Base-by-base conservation (phyloP, 1,140 invertebrate genomes). In the Mercenaria mercenaria region DNA sequence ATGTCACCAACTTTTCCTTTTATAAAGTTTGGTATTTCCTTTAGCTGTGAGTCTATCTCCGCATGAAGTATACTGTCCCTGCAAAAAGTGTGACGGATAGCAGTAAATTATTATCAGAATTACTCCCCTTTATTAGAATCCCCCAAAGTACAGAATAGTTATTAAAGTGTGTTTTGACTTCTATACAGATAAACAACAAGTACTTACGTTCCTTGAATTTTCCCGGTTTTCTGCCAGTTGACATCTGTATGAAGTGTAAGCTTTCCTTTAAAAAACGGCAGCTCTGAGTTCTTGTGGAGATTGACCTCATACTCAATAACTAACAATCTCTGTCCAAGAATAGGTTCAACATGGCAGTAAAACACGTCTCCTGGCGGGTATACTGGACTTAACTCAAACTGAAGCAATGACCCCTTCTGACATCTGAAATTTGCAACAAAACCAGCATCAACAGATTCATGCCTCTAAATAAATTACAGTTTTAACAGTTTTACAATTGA, bases 381-480 rank as follows among this genome's bases (percentile, higher is more conserved):
- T 1, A 82, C 32, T 6, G 88, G 88, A 11, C 15, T 52, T 34
- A 89, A 37, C 15, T 76, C 50, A 52, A 83, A 83, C 67, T 89
- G 41, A 11, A 89, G 64, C n/a, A 89, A 37, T 6, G 83, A 72
- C 11, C 88, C 88, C 2, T 72, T 81, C 67, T 89, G 79, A 41
- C 88, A 89, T 41, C 88, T 89, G 50, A 23, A 88, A 80, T 84
- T 61, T n/a, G n/a, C n/a, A n/a, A 64, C 10, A 64, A 64, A 64
- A 64, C 6, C 15, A 64, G 26, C n/a, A n/a, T n/a, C n/a, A n/a
- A n/a, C n/a, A n/a, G n/a, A n/a, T n/a, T n/a, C n/a, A n/a, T n/a
- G n/a, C n/a, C n/a, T n/a, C n/a, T n/a, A n/a, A n/a, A n/a, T n/a
- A n/a, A n/a, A n/a, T n/a, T n/a, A n/a, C n/a, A n/a, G n/a, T n/a